Evolutionary conservation across 2,113 vertebrate species (phyloP).

Genomic region (Mungos mungo): DNA sequence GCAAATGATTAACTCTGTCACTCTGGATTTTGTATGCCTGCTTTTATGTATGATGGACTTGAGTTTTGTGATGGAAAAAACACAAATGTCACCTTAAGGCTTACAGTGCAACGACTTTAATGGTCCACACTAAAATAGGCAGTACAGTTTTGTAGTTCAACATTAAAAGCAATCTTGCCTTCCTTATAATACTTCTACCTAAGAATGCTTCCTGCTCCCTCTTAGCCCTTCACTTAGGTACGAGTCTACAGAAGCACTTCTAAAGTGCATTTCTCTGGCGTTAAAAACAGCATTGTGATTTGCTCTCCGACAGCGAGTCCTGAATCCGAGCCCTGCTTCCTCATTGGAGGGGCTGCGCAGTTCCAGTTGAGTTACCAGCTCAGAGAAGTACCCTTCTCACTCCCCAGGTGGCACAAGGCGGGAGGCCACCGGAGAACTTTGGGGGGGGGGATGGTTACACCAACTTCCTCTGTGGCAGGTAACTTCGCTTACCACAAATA

Average conservation of each 20-base stretch:
- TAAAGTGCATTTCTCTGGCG: constrained; percentile 60
- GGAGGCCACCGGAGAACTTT: neutral
- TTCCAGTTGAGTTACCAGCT: neutral
- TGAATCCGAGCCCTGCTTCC: neutral
- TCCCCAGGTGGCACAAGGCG: neutral
- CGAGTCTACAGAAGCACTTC: neutral
- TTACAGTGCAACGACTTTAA: constrained; percentile 72
- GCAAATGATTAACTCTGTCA: constrained; percentile 73
- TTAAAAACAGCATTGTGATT: neutral
- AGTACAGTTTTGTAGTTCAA: neutral
- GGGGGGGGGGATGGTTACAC: neutral
- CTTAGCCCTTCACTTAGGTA: neutral
- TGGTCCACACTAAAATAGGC: constrained; percentile 48
- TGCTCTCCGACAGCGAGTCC: neutral
- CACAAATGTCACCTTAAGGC: constrained; percentile 60
- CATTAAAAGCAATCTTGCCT: neutral
- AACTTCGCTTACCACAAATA: constrained; percentile 46
- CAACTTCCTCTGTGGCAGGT: neutral
- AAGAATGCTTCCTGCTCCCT: neutral
- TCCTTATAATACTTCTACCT: neutral
- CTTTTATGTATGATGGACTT: constrained; percentile 41
- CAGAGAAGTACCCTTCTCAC: neutral
- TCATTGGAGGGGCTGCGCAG: neutral
- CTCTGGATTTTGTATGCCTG: constrained; percentile 17
- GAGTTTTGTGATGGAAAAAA: constrained; percentile 41